Evolutionary conservation across 2,797 vertebrate genomes (phyloP).

Genomic region (Danio tinwini): DNA sequence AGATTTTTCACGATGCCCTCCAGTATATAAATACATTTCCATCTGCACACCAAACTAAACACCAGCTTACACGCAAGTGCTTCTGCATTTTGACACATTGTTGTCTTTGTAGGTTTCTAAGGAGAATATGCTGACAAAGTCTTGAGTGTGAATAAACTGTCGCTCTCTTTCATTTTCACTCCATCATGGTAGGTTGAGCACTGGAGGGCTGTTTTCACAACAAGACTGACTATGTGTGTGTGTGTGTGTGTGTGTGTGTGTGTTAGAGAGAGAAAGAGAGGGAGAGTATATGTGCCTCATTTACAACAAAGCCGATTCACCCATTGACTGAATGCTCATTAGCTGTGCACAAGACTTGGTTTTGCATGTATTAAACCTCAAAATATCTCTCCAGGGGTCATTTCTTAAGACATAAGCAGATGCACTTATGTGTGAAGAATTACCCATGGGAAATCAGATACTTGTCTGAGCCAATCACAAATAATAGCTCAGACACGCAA

Average conservation of each 20-base stretch:
- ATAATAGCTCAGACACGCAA: neutral
- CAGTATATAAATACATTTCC: slow-evolving; percentile 27
- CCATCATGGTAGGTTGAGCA: neutral
- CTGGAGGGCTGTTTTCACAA: slow-evolving; percentile 23
- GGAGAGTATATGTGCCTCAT: neutral
- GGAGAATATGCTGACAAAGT: neutral
- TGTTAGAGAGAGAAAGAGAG: neutral
- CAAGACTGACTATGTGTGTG: neutral
- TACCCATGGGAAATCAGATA: slow-evolving; percentile 40
- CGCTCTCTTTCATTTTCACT: slow-evolving; percentile 13
- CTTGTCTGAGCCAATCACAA: neutral
- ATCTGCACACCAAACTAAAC: slow-evolving; percentile 25
- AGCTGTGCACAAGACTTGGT: neutral
- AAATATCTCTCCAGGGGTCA: neutral
- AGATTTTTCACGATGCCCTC: slow-evolving; percentile 21
- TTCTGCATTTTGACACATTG: neutral
- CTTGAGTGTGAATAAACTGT: neutral
- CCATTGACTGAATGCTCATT: slow-evolving; percentile 4
- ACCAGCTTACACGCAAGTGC: neutral
- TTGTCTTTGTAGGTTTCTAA: slow-evolving; percentile 14
- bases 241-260: neutral
- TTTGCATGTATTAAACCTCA: slow-evolving; percentile 28
- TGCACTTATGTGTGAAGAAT: slow-evolving; percentile 19
- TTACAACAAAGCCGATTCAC: neutral
- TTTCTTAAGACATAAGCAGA: slow-evolving; percentile 45